Percentiles rank a stretch among this genome's conserved stretches.
Evolutionary conservation across 2,888 invertebrate species (phyloP).

Genomic region (Doris montereyensis): DNA sequence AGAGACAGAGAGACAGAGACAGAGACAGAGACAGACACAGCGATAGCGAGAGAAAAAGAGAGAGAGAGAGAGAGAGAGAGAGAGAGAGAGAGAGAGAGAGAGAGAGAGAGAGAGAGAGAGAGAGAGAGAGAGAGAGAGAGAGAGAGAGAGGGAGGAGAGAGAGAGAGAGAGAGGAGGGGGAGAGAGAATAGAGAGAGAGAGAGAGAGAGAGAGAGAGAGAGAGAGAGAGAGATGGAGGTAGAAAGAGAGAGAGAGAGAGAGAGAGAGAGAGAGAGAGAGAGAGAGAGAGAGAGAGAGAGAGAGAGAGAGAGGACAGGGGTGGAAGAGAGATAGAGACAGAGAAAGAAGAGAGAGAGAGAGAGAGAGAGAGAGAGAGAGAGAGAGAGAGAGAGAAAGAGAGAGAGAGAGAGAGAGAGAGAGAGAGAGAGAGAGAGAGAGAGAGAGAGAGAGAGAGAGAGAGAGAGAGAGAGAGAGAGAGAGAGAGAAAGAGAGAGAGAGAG

Average conservation of each 20-base stretch:
- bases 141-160: neutral
- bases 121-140: neutral
- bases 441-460: no score
- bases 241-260: neutral
- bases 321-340: no score
- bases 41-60: conserved; percentile 41
- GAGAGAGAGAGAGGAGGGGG: neutral
- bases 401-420: no score
- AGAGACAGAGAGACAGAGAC: neutral
- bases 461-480: no score
- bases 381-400: no score
- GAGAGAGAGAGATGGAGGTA: conserved; percentile 15
- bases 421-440: no score
- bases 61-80: no score
- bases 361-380: no score
- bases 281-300: neutral
- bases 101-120: conserved; percentile 46
- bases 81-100: neutral
- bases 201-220: conserved; percentile 2
- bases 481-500: conserved; percentile 10
- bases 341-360: no score
- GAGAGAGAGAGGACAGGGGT: no score
- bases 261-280: neutral
- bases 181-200: no score
- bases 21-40: neutral